phyloP scores from a whole-genome alignment of 2,888 invertebrate species.

The Drosophila testacea region DNA sequence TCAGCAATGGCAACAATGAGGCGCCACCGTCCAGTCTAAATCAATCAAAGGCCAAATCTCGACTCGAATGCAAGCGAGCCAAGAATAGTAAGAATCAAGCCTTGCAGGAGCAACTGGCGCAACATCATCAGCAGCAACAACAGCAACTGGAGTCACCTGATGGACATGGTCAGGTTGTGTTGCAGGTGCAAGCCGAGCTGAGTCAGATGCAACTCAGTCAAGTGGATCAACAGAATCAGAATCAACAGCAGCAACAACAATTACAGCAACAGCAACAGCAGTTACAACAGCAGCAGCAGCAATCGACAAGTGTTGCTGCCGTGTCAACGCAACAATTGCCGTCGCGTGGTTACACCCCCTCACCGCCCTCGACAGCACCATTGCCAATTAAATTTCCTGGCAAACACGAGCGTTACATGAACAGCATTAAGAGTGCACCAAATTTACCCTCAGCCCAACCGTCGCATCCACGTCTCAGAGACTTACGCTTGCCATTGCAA shows the following conservation, averaged over 20 bases:
- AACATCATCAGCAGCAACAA: constrained; percentile 37
- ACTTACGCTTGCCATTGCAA: constrained; percentile 90
- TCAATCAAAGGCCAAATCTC: constrained; percentile 51
- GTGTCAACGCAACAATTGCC: constrained; percentile 88
- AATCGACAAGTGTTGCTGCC: constrained; percentile 38
- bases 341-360: constrained; percentile 91
- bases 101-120: constrained; percentile 72
- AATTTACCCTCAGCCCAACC: constrained; percentile 89
- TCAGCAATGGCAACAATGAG: constrained; percentile 83
- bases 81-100: constrained; percentile 85
- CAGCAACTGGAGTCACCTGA: constrained; percentile 51
- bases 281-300: constrained; percentile 10
- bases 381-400: constrained; percentile 92
- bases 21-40: constrained; percentile 13
- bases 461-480: constrained; percentile 90
- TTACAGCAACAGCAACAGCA: constrained; percentile 3
- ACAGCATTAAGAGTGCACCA: constrained; percentile 92
- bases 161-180: constrained; percentile 59
- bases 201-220: constrained; percentile 88
- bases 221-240: constrained; percentile 82
- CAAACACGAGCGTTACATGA: constrained; percentile 89
- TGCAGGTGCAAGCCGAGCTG: constrained; percentile 85
- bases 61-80: constrained; percentile 82
- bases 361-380: constrained; percentile 94
- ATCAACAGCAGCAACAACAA: constrained; percentile 16